Evolutionary conservation across 2,797 vertebrate genomes (phyloP).

Genomic region (Onychomys torridus): DNA sequence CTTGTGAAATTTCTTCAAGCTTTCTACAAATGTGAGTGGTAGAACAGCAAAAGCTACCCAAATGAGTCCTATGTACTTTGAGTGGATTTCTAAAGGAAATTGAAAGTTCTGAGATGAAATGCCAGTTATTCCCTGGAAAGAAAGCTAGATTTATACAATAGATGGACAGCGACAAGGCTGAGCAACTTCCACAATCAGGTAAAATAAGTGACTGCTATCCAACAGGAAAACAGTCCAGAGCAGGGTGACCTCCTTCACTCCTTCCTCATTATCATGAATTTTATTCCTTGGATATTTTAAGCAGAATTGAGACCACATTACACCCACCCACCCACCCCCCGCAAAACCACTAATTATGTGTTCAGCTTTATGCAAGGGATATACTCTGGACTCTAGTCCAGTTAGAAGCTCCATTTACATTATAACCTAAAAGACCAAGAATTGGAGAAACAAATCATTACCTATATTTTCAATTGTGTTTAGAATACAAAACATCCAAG

Average conservation of each 20-base stretch:
- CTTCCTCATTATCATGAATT: background rate
- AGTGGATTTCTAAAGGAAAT: constrained; percentile 56
- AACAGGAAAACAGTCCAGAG: background rate
- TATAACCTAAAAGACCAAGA: background rate
- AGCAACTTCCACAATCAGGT: background rate
- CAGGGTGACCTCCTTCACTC: too few relatives aligned
- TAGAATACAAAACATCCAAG: background rate
- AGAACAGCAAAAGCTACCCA: constrained; percentile 21
- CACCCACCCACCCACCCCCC: too few relatives aligned
- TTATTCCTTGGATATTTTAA: background rate
- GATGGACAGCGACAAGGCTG: background rate
- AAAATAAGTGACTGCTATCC: too few relatives aligned
- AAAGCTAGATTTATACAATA: background rate
- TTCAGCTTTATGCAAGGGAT: background rate
- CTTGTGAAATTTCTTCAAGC: constrained; percentile 58
- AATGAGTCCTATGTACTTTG: constrained; percentile 25
- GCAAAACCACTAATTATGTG: background rate
- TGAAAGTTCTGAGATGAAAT: constrained; percentile 56
- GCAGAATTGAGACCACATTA: background rate
- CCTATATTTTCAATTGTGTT: background rate
- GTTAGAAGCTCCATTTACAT: constrained; percentile 15
- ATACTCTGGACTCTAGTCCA: background rate
- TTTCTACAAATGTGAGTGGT: background rate
- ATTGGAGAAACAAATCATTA: constrained; percentile 26
- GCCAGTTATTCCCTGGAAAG: constrained; percentile 13